Base-by-base conservation (phyloP, 2,113 vertebrate species). In the Garra rufa region DNA sequence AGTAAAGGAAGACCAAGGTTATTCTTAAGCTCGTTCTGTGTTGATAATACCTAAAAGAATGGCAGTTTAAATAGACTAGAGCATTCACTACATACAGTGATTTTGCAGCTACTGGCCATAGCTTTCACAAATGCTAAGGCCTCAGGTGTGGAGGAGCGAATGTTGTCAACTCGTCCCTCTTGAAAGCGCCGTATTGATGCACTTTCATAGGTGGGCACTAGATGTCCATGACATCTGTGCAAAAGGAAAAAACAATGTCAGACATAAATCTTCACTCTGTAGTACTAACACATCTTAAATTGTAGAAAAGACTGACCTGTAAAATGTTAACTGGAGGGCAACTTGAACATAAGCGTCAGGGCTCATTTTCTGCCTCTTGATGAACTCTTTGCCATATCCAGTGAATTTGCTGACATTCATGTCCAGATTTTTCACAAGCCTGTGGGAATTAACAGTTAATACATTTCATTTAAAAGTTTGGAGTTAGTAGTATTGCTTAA, bases 321-420 rank as follows among this genome's bases (percentile, higher is more conserved):
- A 98, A 92, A 96, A 98, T 69, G 97, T 94, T 84, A 99, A 90
- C 91, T 99, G 98, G 50, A 99, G 95, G 24, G 96, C 96, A 52
- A 99, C 95, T 92, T 99, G 98, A 76, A 99, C 95, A 78, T 95
- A 99, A 34, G 97, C 97, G 81, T 99, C 98, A 0, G 98, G 98
- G 83, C 98, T 99, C 94, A 96, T 96, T 90, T 95, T 97, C 89
- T 97, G 97, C 86, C 94, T 95, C 92, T 99, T 99, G 89, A 99
- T 98, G 65, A 97, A 97, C 74, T 97, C 96, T 89, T 98, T 99
- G n/a, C 98, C 98, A 0, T 97, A 97, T 86, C 88, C 82, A 10
- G 90, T 91, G 90, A 98, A 98, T 65, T 93, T 97, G 88, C 95
- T 93, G 46, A 96, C 95, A 0, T 92, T 92, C 88, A 99, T 96